Evolutionary conservation across 2,888 invertebrate genomes (phyloP), one percentile per base, ranked within the genome.

Genomic region (Tetropium fuscum): DNA sequence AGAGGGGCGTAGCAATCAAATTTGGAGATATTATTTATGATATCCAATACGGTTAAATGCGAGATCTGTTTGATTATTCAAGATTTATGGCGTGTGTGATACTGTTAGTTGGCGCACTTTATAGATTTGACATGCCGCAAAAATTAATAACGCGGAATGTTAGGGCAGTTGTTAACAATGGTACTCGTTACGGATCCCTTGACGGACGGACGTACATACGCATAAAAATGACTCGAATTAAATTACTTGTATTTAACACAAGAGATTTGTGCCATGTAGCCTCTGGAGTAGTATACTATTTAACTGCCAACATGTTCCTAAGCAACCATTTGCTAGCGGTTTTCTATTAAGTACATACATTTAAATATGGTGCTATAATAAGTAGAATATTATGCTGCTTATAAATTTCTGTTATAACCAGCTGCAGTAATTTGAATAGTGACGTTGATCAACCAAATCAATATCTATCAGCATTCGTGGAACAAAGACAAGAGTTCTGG

Each of bases 91-190:
- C 66, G 60, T 70, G 72, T 66, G 61, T 69, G 71, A 72, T 71
- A 70, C 54, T 57, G 69, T 73, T 71, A 71, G 70, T 69, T 63
- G 60, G 56, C 56, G 49, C 60, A 63, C 63, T 63, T 18, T 63
- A 56, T 60, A 62, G 59, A 73, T 73, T 71, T 63, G 72, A 71
- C 70, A 70, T 61, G 64, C 73, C 74, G 65, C 73, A 74, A 71
- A 74, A 74, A 74, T 74, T 73, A 74, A 74, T 74, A 74, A 70
- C 63, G 68, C 71, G 68, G 60, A 72, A 71, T 67, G 60, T 45
- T 41, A 58, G 68, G 70, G 57, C 72, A 72, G 69, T 71, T 71
- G 73, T 49, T 57, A 63, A 74, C 73, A 74, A 74, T 73, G 51
- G 58, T 20, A 41, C 66, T 71, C 68, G 72, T 72, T 73, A 72